Conservation (phyloP, 1,140 invertebrate genomes). For the Aphaenogaster rudis region DNA sequence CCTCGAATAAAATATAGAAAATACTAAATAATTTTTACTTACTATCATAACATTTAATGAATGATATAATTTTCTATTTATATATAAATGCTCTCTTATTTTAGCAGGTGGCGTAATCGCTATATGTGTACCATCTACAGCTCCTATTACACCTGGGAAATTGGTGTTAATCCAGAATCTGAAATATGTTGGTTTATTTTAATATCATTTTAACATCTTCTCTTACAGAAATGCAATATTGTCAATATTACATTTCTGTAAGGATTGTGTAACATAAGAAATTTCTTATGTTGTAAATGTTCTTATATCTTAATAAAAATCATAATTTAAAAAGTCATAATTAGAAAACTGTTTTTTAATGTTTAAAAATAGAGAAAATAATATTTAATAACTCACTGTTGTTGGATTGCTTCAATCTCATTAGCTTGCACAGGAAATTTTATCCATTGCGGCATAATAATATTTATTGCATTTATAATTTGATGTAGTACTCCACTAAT, state of each 20-base stretch:
- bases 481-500: not conserved
- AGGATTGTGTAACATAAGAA: not conserved
- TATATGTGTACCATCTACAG: not conserved
- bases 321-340: too few relatives aligned
- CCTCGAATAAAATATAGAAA: too few relatives aligned
- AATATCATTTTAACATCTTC: too few relatives aligned
- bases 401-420: not conserved
- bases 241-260: too few relatives aligned
- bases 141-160: not conserved
- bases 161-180: slow-evolving; percentile 6
- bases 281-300: not conserved
- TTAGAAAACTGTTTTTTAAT: too few relatives aligned
- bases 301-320: not conserved
- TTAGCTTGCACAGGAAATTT: slow-evolving; percentile 5
- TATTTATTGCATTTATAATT: slow-evolving; percentile 3
- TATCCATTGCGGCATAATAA: slow-evolving; percentile 1
- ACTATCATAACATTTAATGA: slow-evolving; percentile 11
- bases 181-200: not conserved
- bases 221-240: too few relatives aligned
- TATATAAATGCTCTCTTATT: not conserved
- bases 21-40: not conserved
- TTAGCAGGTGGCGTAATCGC: not conserved
- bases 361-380: too few relatives aligned
- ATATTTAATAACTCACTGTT: slow-evolving; percentile 13
- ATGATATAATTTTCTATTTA: not conserved